Evolutionary conservation across 2,113 vertebrate genomes (phyloP).

Genomic region (Phaethornis superciliosus): DNA sequence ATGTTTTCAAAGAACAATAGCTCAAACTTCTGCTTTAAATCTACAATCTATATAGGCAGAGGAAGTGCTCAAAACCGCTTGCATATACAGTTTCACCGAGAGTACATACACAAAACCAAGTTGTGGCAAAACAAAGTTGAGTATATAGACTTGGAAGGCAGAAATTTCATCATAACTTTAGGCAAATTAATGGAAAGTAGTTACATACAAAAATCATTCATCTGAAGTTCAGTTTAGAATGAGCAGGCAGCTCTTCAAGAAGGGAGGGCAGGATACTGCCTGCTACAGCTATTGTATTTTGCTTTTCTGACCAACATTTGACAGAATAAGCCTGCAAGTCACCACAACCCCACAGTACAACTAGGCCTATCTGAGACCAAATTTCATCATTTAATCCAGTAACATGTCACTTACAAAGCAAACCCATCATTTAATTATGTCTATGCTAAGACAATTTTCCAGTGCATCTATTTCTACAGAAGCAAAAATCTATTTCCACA

Average conservation of each 20-base stretch:
- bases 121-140: neutral
- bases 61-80: neutral
- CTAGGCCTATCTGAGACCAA: neutral
- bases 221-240: neutral
- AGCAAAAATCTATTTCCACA: neutral
- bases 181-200: neutral
- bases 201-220: neutral
- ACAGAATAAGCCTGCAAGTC: neutral
- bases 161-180: neutral
- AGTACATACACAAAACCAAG: rapidly evolving
- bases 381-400: neutral
- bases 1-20: neutral
- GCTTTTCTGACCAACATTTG: rapidly evolving
- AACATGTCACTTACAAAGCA: neutral
- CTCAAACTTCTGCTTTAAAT: neutral
- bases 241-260: neutral
- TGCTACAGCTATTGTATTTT: rapidly evolving
- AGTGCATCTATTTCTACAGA: neutral
- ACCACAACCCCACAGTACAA: neutral
- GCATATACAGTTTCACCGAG: neutral
- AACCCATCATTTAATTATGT: neutral
- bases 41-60: neutral
- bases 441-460: neutral
- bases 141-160: neutral
- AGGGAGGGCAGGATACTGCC: neutral